A percentile compares a stretch with the other conserved stretches of the same genome.
Conservation (phyloP, 1,140 invertebrate species). For the Chrysomallon squamiferum region DNA sequence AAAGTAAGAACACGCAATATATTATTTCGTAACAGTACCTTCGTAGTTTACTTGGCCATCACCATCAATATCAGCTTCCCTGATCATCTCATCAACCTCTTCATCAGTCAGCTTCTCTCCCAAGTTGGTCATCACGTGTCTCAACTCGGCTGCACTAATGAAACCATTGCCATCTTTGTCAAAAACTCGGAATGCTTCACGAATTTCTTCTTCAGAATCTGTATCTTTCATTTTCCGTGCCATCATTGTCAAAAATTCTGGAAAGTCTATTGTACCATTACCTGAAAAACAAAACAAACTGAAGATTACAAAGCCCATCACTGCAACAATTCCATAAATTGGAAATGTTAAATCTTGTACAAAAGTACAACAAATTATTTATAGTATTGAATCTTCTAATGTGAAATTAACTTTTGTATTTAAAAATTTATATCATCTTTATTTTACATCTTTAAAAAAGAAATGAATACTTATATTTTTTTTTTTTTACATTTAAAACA, state of each 20-base stretch:
- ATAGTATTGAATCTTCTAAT: too few species aligned
- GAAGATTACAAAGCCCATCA: too few species aligned
- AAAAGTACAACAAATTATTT: too few species aligned
- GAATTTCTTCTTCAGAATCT: slow-evolving; percentile 93
- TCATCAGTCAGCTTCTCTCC: slow-evolving; percentile 89
- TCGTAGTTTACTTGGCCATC: slow-evolving; percentile 67
- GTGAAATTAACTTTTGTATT: too few species aligned
- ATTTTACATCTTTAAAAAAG: too few species aligned
- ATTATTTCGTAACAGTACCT: too few species aligned
- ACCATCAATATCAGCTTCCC: slow-evolving; percentile 88
- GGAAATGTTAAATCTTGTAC: too few species aligned
- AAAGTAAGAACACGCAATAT: too few species aligned
- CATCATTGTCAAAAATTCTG: slow-evolving; percentile 84
- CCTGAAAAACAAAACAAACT: slow-evolving; percentile 71
- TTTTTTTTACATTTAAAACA: too few species aligned
- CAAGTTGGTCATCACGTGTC: slow-evolving; percentile 86
- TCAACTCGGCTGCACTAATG: slow-evolving; percentile 52
- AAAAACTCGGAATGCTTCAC: slow-evolving; percentile 98
- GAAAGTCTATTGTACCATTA: slow-evolving; percentile 98
- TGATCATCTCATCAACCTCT: slow-evolving; percentile 93
- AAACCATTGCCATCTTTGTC: slow-evolving; percentile 97
- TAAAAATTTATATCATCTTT: too few species aligned
- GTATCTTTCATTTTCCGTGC: slow-evolving; percentile 99
- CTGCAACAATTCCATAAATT: too few species aligned
- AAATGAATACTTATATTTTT: too few species aligned